These are phyloP conservation scores for Crotophaga sulcirostris DNA, from an alignment of 2,113 vertebrate species.

Conservation along the genomic window DNA sequence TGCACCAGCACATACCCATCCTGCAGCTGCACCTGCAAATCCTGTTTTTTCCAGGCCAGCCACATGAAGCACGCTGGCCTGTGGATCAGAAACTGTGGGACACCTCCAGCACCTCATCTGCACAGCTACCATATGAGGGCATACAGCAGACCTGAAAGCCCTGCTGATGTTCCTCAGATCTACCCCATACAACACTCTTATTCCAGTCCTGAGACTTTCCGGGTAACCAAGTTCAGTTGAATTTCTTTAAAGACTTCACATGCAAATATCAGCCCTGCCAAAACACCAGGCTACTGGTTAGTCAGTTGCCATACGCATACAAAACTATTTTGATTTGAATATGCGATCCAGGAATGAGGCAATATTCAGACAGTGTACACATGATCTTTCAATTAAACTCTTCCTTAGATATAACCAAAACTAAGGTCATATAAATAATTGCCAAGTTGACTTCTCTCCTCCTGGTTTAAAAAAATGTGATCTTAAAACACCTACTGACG, in stretches of 20 bases:
- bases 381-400: background rate
- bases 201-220: background rate
- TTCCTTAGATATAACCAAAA: background rate
- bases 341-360: background rate
- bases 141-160: background rate
- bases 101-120: background rate
- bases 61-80: background rate
- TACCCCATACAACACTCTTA: background rate
- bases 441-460: background rate
- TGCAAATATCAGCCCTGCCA: background rate
- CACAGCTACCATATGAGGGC: background rate
- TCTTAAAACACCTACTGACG: background rate
- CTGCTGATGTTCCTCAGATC: background rate
- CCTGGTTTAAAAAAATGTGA: background rate
- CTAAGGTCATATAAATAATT: background rate
- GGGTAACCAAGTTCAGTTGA: background rate
- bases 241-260: background rate
- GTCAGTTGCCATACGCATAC: background rate
- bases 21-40: background rate
- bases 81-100: background rate
- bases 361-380: background rate
- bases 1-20: background rate
- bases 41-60: background rate
- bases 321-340: background rate
- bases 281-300: background rate